Evolutionary conservation across 2,888 invertebrate genomes (phyloP).

Genomic region (Pachycephus smyrnensis): DNA sequence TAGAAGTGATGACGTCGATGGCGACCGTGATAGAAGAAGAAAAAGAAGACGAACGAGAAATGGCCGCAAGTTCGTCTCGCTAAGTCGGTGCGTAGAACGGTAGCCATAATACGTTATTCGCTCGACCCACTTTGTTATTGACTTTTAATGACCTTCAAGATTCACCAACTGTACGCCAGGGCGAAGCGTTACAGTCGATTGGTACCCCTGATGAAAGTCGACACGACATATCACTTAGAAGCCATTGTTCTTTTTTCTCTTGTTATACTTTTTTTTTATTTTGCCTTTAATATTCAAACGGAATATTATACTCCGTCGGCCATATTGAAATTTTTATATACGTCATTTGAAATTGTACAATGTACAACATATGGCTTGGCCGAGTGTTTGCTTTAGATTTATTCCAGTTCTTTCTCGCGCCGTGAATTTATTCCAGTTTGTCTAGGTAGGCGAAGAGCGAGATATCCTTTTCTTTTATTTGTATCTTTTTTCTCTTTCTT

Average conservation of each 20-base stretch:
- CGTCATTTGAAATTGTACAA: too few relatives aligned
- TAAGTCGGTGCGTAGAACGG: not conserved
- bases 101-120: not conserved
- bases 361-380: too few relatives aligned
- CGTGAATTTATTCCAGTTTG: not conserved
- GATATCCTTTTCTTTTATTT: not conserved
- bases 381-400: not conserved
- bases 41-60: not conserved
- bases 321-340: too few relatives aligned
- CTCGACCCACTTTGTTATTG: slow-evolving; percentile 22
- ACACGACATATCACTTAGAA: not conserved
- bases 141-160: slow-evolving; percentile 1
- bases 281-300: not conserved
- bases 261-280: too few relatives aligned
- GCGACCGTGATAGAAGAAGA: not conserved
- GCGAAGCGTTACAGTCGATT: not conserved
- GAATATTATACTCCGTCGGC: not conserved
- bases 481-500: not conserved
- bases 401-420: not conserved
- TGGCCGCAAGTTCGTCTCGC: not conserved
- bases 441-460: not conserved
- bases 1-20: not conserved
- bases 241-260: not conserved
- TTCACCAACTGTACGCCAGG: not conserved
- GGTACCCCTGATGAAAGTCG: not conserved